phyloP scores from a whole-genome alignment of 64 coral and sea anemone species.

The Porites lutea region DNA sequence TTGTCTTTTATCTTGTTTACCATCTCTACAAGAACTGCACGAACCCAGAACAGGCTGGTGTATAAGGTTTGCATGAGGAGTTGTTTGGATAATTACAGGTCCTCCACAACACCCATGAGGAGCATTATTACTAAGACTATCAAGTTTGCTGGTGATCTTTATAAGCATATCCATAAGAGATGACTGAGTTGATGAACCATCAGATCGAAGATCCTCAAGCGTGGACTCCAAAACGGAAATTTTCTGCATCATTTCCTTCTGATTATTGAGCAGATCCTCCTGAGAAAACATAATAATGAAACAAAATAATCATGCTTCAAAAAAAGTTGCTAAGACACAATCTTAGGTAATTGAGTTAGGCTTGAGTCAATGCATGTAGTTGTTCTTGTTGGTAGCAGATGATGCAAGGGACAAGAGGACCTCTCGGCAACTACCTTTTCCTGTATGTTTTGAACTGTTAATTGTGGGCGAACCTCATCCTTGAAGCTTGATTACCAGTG shows the following conservation, averaged over 20 bases:
- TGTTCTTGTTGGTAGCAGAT: too few species aligned
- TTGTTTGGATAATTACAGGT: constrained; percentile 34
- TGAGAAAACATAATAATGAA: neutral
- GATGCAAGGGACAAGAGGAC: too few species aligned
- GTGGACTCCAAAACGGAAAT: constrained; percentile 22
- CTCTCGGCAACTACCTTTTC: too few species aligned
- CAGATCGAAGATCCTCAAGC: constrained; percentile 2
- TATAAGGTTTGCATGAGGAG: constrained; percentile 20
- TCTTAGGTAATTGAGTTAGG: too few species aligned
- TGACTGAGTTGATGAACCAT: neutral
- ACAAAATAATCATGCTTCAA: too few species aligned
- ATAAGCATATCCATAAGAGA: constrained; percentile 19
- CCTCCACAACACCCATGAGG: constrained; percentile 9
- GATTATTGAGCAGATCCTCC: constrained; percentile 11
- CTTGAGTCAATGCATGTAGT: too few species aligned
- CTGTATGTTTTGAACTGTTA: too few species aligned
- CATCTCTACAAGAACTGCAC: neutral
- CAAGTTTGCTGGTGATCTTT: neutral
- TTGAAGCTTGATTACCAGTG: too few species aligned
- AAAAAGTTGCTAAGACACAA: too few species aligned
- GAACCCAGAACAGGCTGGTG: constrained; percentile 41
- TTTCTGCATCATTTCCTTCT: constrained; percentile 40
- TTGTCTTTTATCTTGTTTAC: neutral
- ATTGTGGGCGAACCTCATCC: too few species aligned
- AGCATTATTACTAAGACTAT: neutral